A percentile compares a stretch with the other conserved stretches of the same genome.
Evolutionary conservation across 2,113 vertebrate genomes (phyloP).

Genomic region (Protomyctophum bolini): DNA sequence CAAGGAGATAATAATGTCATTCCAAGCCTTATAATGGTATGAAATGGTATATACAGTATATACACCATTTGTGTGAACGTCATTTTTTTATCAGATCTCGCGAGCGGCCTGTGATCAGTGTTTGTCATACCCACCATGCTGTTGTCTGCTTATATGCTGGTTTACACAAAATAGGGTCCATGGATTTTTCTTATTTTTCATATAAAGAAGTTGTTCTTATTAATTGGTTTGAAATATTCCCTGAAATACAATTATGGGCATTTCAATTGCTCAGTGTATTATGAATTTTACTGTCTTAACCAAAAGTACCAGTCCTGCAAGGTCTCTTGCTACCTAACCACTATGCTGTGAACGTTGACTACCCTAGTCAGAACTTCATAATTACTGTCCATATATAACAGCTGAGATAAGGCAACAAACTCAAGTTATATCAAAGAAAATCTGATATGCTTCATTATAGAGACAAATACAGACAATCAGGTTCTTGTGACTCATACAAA

Average conservation of each 20-base stretch:
- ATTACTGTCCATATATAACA: constrained; percentile 10
- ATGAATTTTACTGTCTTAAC: neutral
- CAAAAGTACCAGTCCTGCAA: neutral
- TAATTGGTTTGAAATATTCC: constrained; percentile 13
- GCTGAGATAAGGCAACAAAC: neutral
- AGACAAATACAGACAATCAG: neutral
- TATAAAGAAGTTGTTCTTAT: neutral
- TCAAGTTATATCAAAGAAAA: constrained; percentile 1
- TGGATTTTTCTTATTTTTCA: no score
- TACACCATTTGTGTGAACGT: no score
- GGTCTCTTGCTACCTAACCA: constrained; percentile 4
- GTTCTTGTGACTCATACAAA: neutral
- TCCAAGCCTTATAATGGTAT: no score
- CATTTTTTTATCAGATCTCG: no score
- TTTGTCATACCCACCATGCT: no score
- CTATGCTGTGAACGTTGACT: neutral
- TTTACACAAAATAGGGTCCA: no score
- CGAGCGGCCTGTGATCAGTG: no score
- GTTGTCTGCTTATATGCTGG: no score
- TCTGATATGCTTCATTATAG: constrained; percentile 3
- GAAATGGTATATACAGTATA: no score
- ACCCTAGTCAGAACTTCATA: neutral
- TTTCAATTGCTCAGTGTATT: neutral
- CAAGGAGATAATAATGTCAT: no score
- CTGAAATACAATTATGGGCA: constrained; percentile 16